Conservation (phyloP, 2,888 invertebrate genomes). For the Pocota personata region DNA sequence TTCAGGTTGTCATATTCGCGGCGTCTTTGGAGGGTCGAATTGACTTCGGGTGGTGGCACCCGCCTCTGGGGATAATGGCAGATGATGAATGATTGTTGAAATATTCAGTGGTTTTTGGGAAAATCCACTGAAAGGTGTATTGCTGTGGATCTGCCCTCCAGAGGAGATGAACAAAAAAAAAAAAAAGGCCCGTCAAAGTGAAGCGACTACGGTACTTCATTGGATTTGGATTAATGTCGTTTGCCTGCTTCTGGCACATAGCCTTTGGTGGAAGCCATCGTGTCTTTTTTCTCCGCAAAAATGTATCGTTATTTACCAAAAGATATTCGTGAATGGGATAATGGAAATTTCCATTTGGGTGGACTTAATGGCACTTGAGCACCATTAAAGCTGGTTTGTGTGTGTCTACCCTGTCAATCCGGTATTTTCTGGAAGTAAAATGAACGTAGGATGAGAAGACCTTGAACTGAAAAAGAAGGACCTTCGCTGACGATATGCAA, state of each 20-base stretch:
- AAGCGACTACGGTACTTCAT: background rate
- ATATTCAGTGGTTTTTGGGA: background rate
- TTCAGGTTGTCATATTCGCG: slow-evolving; percentile 6
- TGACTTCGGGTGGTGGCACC: background rate
- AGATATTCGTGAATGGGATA: slow-evolving; percentile 3
- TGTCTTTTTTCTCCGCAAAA: background rate
- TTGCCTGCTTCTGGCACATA: slow-evolving; percentile 12
- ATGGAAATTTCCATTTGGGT: slow-evolving; percentile 18
- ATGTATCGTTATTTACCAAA: background rate
- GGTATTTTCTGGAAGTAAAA: background rate
- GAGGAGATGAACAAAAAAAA: background rate
- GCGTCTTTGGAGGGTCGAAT: background rate
- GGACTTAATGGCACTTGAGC: slow-evolving; percentile 20
- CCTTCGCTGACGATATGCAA: background rate
- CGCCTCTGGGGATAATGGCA: background rate
- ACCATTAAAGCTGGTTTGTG: background rate
- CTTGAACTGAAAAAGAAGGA: background rate
- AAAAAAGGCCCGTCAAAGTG: background rate
- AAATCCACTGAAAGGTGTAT: background rate
- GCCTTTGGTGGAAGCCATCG: background rate
- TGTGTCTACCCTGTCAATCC: background rate
- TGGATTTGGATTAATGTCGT: slow-evolving; percentile 26
- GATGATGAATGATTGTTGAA: slow-evolving; percentile 23
- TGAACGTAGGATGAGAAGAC: background rate
- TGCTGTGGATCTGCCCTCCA: background rate